These are phyloP conservation scores for Buphagus erythrorhynchus DNA, from an alignment of 2,797 vertebrate species.

Conservation along the genomic window DNA sequence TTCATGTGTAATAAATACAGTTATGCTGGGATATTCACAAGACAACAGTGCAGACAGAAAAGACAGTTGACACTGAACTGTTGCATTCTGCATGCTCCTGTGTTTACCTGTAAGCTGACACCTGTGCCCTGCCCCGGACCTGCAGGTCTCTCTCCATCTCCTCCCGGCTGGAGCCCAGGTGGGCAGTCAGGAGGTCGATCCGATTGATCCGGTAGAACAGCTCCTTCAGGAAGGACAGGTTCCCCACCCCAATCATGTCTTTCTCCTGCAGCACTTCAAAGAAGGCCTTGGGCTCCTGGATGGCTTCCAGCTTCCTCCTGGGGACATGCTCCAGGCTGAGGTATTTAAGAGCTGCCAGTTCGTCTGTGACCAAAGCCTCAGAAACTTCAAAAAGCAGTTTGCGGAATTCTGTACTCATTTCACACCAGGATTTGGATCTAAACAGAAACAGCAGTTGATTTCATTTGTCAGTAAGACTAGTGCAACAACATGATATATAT, in stretches of 20 bases:
- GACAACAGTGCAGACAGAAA: not conserved
- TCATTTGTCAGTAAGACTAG: not conserved
- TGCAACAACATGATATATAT: not conserved
- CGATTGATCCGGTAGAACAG: slow-evolving; percentile 64
- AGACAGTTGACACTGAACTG: not conserved
- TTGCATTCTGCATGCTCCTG: too few species aligned
- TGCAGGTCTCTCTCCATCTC: slow-evolving; percentile 55
- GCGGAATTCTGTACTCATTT: slow-evolving; percentile 7
- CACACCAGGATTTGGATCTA: slow-evolving; percentile 22
- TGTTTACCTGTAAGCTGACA: slow-evolving; percentile 74
- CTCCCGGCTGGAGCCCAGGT: not conserved
- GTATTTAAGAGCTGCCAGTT: slow-evolving; percentile 71
- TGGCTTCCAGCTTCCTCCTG: slow-evolving; percentile 44
- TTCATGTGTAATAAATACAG: not conserved
- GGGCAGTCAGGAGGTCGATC: slow-evolving; percentile 47
- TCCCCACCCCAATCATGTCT: not conserved
- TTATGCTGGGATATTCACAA: not conserved
- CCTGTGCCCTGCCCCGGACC: not conserved
- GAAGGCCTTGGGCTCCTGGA: slow-evolving; percentile 48
- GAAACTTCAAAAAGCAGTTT: slow-evolving; percentile 61
- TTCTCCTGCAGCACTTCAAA: slow-evolving; percentile 61
- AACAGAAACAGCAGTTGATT: not conserved
- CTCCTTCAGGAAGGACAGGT: slow-evolving; percentile 70
- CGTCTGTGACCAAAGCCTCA: slow-evolving; percentile 56
- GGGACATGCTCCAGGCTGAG: slow-evolving; percentile 68